Conservation (phyloP, 2,888 invertebrate species). For the Drosophila siamana region DNA sequence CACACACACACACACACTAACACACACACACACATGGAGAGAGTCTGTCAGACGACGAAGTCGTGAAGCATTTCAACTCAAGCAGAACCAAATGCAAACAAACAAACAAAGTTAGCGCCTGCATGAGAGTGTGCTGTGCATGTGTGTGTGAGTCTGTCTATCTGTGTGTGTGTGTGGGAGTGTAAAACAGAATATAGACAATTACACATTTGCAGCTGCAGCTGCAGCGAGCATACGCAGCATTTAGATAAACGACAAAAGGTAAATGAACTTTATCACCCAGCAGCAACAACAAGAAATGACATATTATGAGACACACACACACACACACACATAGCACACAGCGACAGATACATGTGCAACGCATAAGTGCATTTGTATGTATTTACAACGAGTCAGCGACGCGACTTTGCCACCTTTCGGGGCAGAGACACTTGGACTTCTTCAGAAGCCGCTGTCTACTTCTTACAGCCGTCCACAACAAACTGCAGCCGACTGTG, state of each 20-base stretch:
- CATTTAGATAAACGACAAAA: conserved; percentile 76
- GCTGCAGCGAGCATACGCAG: conserved; percentile 56
- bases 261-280: conserved; percentile 78
- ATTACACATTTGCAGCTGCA: conserved; percentile 75
- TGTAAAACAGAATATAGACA: conserved; percentile 72
- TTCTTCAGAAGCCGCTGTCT: conserved; percentile 44
- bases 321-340: conserved; percentile 1
- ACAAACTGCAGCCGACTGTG: neutral
- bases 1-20: conserved; percentile 12
- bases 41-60: conserved; percentile 28
- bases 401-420: conserved; percentile 57
- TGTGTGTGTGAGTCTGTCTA: conserved; percentile 12
- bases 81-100: conserved; percentile 68
- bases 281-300: conserved; percentile 61
- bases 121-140: conserved; percentile 14
- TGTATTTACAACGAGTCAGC: conserved; percentile 37
- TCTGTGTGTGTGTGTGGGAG: conserved; percentile 34
- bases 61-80: conserved; percentile 57
- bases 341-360: neutral
- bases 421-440: conserved; percentile 46
- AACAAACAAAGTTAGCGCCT: conserved; percentile 62
- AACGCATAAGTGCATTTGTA: conserved; percentile 24
- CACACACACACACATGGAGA: conserved; percentile 2
- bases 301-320: conserved; percentile 51
- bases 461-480: neutral